Base-by-base conservation (phyloP, 2,113 vertebrate species). In the Podarcis muralis region DNA sequence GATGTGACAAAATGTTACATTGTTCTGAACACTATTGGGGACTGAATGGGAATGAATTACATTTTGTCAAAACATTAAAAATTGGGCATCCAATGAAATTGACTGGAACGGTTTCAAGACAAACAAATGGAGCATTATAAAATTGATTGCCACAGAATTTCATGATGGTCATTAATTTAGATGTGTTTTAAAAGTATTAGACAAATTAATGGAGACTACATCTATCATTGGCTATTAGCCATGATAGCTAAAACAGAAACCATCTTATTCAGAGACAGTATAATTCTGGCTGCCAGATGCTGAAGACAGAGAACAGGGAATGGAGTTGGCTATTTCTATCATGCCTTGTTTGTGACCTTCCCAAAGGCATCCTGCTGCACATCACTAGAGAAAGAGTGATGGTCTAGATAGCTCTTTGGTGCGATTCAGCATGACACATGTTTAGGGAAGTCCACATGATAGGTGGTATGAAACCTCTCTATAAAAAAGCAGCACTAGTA, bases 101-200 rank as follows among this genome's bases (percentile, higher is more conserved):
- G 30, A 87, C 25, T 62, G 25, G 18, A 81, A 72, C 62, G 62
- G 53, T 75, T 77, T 65, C 76, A 88, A 88, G 79, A 66, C 27
- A 83, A 87, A 74, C 27, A 88, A 74, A 87, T 81, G 32, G 53
- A 88, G 15, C 37, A 82, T 75, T 75, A 62, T 81, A 59, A 48
- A 87, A 88, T 66, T 75, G 53, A 75, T 66, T 74, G 18, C 32
- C 27, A 72, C 1, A 18, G 2, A 57, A 82, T 57, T 6, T 30
- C 71, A 12, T 86, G 81, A 6, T 68, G 87, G 68, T 13, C 72
- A 48, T 83, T 65, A 89, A 4, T 0, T 37, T 23, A n/a, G 93
- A 91, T 87, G 5, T 40, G 69, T 81, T 74, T 81, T 87, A 72
- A 74, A 71, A 74, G 48, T 74, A 87, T 87, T 74, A 75, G 35